Evolutionary conservation across 2,888 invertebrate genomes (phyloP).

Genomic region (Dryocosmus kuriphilus): DNA sequence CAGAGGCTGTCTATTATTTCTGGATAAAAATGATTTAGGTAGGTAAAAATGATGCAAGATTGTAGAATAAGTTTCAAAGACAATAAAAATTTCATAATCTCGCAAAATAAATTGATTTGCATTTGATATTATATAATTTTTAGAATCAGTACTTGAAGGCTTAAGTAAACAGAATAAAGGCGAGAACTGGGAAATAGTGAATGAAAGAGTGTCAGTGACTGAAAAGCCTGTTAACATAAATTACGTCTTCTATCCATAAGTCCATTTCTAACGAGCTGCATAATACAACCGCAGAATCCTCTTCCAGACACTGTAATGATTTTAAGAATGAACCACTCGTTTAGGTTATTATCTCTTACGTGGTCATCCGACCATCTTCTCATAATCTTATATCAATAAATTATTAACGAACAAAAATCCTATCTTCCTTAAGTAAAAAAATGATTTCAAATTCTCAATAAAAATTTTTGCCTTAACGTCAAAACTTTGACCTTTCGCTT

Average conservation of each 20-base stretch:
- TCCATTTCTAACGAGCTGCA: constrained; percentile 3
- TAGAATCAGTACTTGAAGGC: neutral
- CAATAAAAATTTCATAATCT: no score
- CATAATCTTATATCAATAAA: neutral
- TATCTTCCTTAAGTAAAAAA: no score
- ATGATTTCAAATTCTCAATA: neutral
- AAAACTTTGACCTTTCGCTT: no score
- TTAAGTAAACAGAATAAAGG: neutral
- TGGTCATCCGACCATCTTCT: neutral
- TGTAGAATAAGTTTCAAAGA: neutral
- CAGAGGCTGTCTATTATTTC: neutral
- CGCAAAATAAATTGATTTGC: no score
- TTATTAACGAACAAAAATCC: neutral
- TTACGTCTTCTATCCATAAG: neutral
- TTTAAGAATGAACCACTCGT: constrained; percentile 23
- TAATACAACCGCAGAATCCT: constrained; percentile 16
- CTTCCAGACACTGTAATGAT: constrained; percentile 18
- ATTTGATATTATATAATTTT: no score
- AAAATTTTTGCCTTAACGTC: no score
- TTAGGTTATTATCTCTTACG: constrained; percentile 9
- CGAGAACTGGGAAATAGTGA: neutral
- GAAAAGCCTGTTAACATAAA: constrained; percentile 9
- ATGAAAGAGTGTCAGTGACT: neutral
- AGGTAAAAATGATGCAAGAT: neutral
- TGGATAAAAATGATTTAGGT: neutral